Evolutionary conservation across 2,888 invertebrate genomes (phyloP), one percentile per base, ranked within the genome.

Genomic region (Ophion obscuratus): DNA sequence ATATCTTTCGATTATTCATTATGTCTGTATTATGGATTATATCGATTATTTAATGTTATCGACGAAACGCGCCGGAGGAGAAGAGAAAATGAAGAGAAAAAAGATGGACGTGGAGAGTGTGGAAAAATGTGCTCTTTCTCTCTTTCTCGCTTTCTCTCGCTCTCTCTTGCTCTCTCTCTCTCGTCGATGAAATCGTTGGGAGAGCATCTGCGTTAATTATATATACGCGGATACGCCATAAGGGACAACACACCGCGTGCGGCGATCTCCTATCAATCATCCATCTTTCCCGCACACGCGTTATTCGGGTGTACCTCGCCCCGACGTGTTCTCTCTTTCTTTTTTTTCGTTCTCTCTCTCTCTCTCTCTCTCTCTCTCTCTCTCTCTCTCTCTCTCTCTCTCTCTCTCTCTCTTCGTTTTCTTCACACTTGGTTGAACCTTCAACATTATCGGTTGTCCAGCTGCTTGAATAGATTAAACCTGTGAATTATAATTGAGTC

Each of bases 1-100:
- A 86, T 88, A 81, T 87, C 75, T 81, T 90, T 88, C 70, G 86
- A 88, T 81, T 83, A 84, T 87, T 61, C 31, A 78, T 44, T 76
- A 71, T 61, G 74, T 64, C 68, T 68, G 59, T 59, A 47, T 47
- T 76, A 74, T 75, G 14, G 9, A 66, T 66, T 66, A 20, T 66
- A 59, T 66, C n/a, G 7, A 66, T 66, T 76, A 57, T 66, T 76
- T 76, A 11, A 36, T 76, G n/a, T 53, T 57, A 66, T 66, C 66
- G 66, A 76, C 36, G 27, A 36, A 24, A 62, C 20, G 47, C 2
- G 4, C 1, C 11, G 2, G 57, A 79, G 61, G 68, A 66, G 73
- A 20, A 20, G 11, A 36, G 70, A 71, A 67, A 59, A 71, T 10
- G n/a, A 2, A 71, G 27, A 59, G 44, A 57, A 71, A 57, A 71